Conservation (phyloP, 2,888 invertebrate species). For the Heteromurus nitidus region DNA sequence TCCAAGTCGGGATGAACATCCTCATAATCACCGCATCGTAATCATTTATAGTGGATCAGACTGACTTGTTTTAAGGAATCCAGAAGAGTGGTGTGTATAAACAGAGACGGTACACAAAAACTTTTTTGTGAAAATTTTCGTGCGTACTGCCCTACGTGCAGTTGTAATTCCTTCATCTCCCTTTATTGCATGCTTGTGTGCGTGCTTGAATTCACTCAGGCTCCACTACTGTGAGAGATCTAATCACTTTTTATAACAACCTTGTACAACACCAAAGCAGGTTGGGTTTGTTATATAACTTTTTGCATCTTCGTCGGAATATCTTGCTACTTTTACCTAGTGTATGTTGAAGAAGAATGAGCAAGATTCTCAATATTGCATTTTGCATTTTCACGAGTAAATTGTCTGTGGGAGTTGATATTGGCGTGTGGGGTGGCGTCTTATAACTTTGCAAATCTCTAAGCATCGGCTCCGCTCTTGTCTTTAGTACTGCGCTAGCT, state of each 20-base stretch:
- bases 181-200: slow-evolving; percentile 14
- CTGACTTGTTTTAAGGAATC: background rate
- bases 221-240: slow-evolving; percentile 22
- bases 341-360: slow-evolving; percentile 22
- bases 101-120: too few species aligned
- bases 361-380: slow-evolving; percentile 14
- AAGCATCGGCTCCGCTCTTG: slow-evolving; percentile 33
- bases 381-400: slow-evolving; percentile 29
- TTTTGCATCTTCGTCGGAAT: slow-evolving; percentile 31
- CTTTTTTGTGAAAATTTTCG: background rate
- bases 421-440: slow-evolving; percentile 51
- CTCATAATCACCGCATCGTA: slow-evolving; percentile 10
- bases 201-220: slow-evolving; percentile 34
- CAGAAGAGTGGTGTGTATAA: background rate
- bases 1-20: background rate
- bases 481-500: slow-evolving; percentile 12
- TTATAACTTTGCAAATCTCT: slow-evolving; percentile 25
- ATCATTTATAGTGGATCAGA: slow-evolving; percentile 20
- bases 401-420: slow-evolving; percentile 58
- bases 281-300: slow-evolving; percentile 26
- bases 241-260: slow-evolving; percentile 50
- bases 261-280: slow-evolving; percentile 28
- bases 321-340: background rate
- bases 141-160: background rate
- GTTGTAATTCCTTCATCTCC: background rate